Base-by-base conservation (phyloP, 2,888 invertebrate genomes). In the Cynaeus angustus region DNA sequence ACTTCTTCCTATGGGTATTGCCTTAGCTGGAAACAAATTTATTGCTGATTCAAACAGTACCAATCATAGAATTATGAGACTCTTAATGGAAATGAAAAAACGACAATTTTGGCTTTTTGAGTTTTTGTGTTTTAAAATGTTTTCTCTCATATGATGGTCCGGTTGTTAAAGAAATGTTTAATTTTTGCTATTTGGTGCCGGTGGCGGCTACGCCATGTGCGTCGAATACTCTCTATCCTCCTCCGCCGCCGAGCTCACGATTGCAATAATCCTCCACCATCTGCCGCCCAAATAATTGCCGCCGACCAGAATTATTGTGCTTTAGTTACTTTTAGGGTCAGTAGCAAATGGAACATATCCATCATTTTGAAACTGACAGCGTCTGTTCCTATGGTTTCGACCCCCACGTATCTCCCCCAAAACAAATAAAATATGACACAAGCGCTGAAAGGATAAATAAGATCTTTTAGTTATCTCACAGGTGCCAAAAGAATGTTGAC, bases 221-320 rank as follows among this genome's bases (percentile, higher is more conserved):
- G 73, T 66, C 68, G 68, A 75, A 76, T 72, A 66, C 72, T 66
- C 62, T 59, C 68, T 66, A 66, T 56, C 65, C 71, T 68, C 68
- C 64, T 75, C 75, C 68, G 41, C 55, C 66, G 71, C 69, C 72
- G 66, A 75, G 74, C 74, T 74, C 72, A 72, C 69, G 76, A 78
- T 74, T 71, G 78, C 76, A 79, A 80, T 80, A 80, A 79, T 78
- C 80, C 76, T 68, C 68, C 68, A 72, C 68, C 80, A 80, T 77
- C 80, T 80, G 80, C 75, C 72, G 75, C 79, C 75, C 74, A 76
- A 76, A 80, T 80, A 79, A 79, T 79, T 79, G 78, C 79, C 68
- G 53, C 71, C 67, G 72, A 74, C 76, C 74, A 74, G 73, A 80
- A 77, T 77, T 77, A 80, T 80, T 77, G 76, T 74, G 74, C 72